Conservation (phyloP, 2,888 invertebrate genomes). For the Mesoligia furuncula region DNA sequence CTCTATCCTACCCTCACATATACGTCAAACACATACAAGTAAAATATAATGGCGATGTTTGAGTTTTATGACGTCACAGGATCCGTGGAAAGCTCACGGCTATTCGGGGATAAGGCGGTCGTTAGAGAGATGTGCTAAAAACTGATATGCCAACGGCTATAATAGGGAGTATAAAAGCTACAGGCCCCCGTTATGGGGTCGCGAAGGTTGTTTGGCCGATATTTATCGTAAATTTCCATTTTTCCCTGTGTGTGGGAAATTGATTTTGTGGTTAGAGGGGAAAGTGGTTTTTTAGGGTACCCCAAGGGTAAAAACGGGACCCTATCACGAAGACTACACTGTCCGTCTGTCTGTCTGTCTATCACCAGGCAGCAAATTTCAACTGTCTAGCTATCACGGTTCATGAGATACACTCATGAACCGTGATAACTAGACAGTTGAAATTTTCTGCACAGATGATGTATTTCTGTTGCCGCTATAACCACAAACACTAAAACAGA, state of each 20-base stretch:
- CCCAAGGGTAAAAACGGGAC: too few relatives aligned
- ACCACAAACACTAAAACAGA: too few relatives aligned
- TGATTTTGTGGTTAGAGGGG: conserved; percentile 24
- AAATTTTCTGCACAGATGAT: too few relatives aligned
- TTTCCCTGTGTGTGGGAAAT: conserved; percentile 33
- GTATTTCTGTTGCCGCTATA: too few relatives aligned
- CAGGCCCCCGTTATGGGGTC: conserved; percentile 51
- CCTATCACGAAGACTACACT: too few relatives aligned
- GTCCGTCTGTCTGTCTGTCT: too few relatives aligned
- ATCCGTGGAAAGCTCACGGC: conserved; percentile 73
- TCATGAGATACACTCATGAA: too few relatives aligned
- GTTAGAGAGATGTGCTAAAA: conserved; percentile 74
- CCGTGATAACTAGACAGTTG: too few relatives aligned
- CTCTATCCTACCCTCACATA: conserved; percentile 26
- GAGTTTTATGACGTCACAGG: conserved; percentile 74
- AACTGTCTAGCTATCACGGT: too few relatives aligned
- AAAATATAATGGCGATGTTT: conserved; percentile 62
- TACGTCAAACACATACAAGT: conserved; percentile 56
- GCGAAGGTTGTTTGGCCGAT: conserved; percentile 50
- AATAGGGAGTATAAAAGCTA: conserved; percentile 23
- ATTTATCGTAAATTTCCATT: conserved; percentile 49
- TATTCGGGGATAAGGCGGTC: conserved; percentile 73
- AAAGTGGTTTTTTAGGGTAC: conserved; percentile 1
- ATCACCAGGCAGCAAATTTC: too few relatives aligned
- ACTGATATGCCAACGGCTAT: conserved; percentile 71